A percentile compares a stretch with the other conserved stretches of the same genome.
These are phyloP conservation scores for Fregata magnificens DNA, from an alignment of 2,113 vertebrate genomes.

Conservation along the genomic window DNA sequence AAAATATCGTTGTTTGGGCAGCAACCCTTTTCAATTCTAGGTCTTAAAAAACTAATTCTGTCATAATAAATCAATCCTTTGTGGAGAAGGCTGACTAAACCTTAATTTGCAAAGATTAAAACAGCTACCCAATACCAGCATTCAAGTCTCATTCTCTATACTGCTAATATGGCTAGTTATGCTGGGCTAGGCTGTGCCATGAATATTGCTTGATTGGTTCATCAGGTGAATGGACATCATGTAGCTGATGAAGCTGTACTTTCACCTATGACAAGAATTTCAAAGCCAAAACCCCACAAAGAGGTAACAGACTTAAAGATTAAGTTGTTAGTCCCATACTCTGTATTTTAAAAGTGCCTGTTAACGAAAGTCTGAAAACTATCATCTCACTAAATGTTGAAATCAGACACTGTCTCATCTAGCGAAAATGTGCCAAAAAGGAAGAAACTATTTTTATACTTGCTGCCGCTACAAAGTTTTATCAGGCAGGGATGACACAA, in stretches of 20 bases:
- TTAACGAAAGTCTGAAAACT: not conserved
- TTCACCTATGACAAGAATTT: not conserved
- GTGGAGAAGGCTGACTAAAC: not conserved
- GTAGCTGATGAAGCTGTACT: not conserved
- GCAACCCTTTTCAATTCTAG: not conserved
- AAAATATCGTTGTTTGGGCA: not conserved
- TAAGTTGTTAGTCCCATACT: not conserved
- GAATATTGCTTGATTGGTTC: accelerated
- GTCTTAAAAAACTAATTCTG: not conserved
- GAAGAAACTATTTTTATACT: not conserved
- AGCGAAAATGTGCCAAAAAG: not conserved
- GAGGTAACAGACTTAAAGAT: not conserved
- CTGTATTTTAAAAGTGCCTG: not conserved
- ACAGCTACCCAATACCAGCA: not conserved
- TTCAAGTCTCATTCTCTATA: not conserved
- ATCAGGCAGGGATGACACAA: not conserved
- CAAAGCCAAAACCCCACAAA: not conserved
- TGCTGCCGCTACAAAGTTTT: not conserved
- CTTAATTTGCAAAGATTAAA: not conserved
- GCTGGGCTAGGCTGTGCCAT: not conserved
- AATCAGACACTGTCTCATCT: not conserved
- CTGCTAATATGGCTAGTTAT: not conserved
- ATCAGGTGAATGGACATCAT: not conserved
- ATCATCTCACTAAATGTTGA: not conserved
- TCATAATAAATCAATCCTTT: not conserved